Conservation (phyloP, 2,888 invertebrate species). For the Polyommatus icarus region DNA sequence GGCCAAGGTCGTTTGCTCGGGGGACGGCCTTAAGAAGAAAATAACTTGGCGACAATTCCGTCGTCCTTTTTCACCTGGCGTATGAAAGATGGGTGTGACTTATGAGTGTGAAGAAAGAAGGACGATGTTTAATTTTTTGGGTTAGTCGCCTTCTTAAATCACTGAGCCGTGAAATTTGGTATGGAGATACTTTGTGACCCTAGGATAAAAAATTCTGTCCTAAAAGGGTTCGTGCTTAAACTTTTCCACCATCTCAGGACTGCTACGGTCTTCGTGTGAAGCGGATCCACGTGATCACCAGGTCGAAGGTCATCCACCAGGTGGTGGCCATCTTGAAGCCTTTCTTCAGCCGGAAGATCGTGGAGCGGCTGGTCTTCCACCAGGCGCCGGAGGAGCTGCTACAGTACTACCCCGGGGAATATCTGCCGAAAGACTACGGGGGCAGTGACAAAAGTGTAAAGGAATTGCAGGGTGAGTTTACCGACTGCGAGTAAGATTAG, state of each 20-base stretch:
- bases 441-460: not conserved
- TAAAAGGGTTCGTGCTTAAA: not conserved
- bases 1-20: too few relatives aligned
- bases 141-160: too few relatives aligned
- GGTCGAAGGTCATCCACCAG: not conserved
- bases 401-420: not conserved
- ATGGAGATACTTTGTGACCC: too few relatives aligned
- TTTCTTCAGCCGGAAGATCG: not conserved
- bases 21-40: too few relatives aligned
- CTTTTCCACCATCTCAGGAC: not conserved
- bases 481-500: too few relatives aligned
- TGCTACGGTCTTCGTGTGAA: not conserved
- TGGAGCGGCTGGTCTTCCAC: not conserved
- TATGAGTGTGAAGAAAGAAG: too few relatives aligned
- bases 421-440: not conserved
- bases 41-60: too few relatives aligned
- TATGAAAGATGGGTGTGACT: too few relatives aligned
- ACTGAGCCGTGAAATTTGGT: too few relatives aligned
- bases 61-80: too few relatives aligned
- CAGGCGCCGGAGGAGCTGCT: not conserved
- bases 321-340: not conserved
- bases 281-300: constrained; percentile 4
- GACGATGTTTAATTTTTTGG: too few relatives aligned
- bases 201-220: too few relatives aligned
- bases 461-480: not conserved